Evolutionary conservation across 2,797 vertebrate species (phyloP).

Genomic region (Coracias cyanogaster): DNA sequence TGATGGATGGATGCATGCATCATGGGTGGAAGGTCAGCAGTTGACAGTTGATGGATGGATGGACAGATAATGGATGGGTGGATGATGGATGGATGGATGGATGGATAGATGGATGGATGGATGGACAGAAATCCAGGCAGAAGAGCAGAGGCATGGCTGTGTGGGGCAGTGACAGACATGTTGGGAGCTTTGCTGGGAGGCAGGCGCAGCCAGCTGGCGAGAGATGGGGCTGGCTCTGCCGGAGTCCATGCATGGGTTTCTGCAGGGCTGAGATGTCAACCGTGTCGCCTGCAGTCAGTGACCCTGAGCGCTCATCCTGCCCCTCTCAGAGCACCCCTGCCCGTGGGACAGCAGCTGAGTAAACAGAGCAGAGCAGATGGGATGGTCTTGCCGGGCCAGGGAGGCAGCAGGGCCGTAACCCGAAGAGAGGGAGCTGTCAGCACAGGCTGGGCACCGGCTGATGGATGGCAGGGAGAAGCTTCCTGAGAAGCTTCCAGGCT

Average conservation of each 20-base stretch:
- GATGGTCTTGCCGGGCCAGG: not conserved
- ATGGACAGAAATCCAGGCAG: not conserved
- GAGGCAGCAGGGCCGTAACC: conserved; percentile 38
- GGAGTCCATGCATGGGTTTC: not conserved
- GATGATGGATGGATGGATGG: no score
- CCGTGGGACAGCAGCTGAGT: conserved; percentile 56
- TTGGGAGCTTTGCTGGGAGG: not conserved
- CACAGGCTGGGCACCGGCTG: not conserved
- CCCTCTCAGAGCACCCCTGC: not conserved
- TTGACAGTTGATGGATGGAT: not conserved
- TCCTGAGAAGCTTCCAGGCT: conserved; percentile 46
- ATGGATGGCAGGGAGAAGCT: conserved; percentile 56
- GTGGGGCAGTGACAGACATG: not conserved
- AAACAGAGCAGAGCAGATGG: conserved; percentile 68
- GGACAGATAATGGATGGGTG: not conserved
- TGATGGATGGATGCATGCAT: not conserved
- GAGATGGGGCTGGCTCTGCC: not conserved
- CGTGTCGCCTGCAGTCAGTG: conserved; percentile 21
- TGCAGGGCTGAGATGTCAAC: not conserved
- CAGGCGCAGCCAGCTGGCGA: not conserved
- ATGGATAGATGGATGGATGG: not conserved
- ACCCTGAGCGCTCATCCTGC: conserved; percentile 37
- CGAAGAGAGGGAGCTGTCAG: conserved; percentile 60
- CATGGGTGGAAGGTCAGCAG: not conserved
- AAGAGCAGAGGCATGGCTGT: not conserved